Conservation (phyloP, 2,113 vertebrate genomes). For the Perca fluviatilis region DNA sequence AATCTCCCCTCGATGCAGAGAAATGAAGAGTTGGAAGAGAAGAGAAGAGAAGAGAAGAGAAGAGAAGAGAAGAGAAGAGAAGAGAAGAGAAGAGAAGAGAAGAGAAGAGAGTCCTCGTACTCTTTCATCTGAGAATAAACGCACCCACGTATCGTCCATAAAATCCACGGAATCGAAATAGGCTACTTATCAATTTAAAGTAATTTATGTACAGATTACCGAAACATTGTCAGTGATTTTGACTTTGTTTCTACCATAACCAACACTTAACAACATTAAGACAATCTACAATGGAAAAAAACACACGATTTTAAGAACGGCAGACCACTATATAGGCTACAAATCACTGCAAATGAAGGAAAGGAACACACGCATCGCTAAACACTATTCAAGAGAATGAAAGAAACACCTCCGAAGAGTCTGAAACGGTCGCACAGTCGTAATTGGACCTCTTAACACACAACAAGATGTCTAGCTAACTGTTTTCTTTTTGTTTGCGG, state of each 20-base stretch:
- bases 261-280: not conserved
- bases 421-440: not conserved
- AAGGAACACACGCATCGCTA: too few relatives aligned
- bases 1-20: not conserved
- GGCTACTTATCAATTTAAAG: not conserved
- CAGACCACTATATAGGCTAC: not conserved
- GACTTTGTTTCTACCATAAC: not conserved
- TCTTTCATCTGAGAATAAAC: not conserved
- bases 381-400: not conserved
- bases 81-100: too few relatives aligned
- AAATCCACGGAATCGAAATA: not conserved
- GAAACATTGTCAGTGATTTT: not conserved
- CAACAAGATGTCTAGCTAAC: not conserved
- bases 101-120: not conserved
- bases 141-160: not conserved
- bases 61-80: too few relatives aligned
- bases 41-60: not conserved
- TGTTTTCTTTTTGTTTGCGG: not conserved
- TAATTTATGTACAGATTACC: not conserved
- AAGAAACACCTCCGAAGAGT: slow-evolving; percentile 5
- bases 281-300: not conserved
- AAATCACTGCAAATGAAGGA: not conserved
- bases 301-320: not conserved
- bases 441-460: rapidly evolving
- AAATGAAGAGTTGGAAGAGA: too few relatives aligned